phyloP scores from a whole-genome alignment of 2,797 vertebrate genomes.

The Sarcoramphus papa region DNA sequence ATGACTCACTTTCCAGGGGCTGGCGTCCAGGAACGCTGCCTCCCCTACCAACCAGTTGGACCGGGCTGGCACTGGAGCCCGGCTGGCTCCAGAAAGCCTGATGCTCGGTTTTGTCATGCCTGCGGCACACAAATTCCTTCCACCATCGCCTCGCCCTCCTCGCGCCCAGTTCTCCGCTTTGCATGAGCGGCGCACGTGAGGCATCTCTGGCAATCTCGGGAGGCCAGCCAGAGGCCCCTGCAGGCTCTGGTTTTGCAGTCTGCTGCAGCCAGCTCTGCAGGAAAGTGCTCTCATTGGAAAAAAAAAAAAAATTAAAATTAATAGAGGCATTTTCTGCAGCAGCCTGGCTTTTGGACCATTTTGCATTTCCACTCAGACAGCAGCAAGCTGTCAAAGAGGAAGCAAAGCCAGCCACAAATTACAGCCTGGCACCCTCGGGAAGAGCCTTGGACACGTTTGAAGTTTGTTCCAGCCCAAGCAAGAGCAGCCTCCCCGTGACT shows the following conservation, averaged over 20 bases:
- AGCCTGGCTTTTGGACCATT: neutral
- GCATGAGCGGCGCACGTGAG: neutral
- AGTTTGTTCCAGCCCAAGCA: neutral
- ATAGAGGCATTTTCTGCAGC: neutral
- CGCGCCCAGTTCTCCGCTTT: rapidly evolving
- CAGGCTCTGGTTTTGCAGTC: slow-evolving; percentile 17
- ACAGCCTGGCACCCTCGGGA: neutral
- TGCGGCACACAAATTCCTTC: slow-evolving; percentile 6
- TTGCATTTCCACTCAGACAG: neutral
- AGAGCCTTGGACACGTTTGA: neutral
- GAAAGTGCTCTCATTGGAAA: neutral
- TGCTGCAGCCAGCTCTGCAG: neutral
- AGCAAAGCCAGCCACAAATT: slow-evolving; percentile 7
- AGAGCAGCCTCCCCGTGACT: neutral
- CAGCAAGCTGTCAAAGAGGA: neutral
- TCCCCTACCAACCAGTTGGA: neutral
- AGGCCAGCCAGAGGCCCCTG: slow-evolving; percentile 41
- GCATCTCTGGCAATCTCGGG: neutral
- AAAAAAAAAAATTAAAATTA: neutral
- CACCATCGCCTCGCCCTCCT: neutral
- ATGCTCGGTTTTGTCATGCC: slow-evolving; percentile 3
- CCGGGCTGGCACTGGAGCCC: neutral
- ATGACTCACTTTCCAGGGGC: neutral
- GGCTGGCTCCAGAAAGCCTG: neutral
- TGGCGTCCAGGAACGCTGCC: neutral